Percentiles rank a stretch among this genome's conserved stretches.
These are phyloP conservation scores for Galagoides demidoff DNA, from an alignment of 2,797 vertebrate genomes.

Conservation along the genomic window DNA sequence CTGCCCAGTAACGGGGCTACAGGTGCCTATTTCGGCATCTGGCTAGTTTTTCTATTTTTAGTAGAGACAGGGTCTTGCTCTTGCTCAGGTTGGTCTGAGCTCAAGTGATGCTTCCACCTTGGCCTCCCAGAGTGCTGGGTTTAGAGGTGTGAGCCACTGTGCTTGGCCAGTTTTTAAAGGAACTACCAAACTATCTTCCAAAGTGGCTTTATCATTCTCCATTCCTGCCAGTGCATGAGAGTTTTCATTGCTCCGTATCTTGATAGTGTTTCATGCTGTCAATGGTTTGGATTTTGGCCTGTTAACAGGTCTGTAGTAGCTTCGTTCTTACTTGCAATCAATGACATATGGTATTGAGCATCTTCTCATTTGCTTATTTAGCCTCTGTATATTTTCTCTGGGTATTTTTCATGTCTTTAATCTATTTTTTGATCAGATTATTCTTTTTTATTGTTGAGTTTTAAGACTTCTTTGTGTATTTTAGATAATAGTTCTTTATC, in stretches of 20 bases:
- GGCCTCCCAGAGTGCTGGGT: too few species aligned
- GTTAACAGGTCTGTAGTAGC: neutral
- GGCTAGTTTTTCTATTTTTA: too few species aligned
- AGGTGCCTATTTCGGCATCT: too few species aligned
- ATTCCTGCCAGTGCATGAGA: neutral
- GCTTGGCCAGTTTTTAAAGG: neutral
- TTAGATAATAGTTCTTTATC: neutral
- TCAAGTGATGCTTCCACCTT: too few species aligned
- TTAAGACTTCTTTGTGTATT: neutral
- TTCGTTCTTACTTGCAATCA: neutral
- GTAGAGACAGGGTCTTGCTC: too few species aligned
- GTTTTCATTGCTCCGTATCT: neutral
- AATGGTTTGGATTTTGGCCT: neutral
- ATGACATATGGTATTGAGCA: neutral
- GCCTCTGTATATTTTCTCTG: neutral
- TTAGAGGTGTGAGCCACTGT: too few species aligned
- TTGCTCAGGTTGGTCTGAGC: too few species aligned
- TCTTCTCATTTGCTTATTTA: neutral
- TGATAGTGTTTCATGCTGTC: neutral
- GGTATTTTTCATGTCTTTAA: neutral
- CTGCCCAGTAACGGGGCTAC: too few species aligned
- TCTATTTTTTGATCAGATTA: neutral
- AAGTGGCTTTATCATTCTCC: neutral
- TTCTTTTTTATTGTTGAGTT: neutral
- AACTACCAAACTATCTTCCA: neutral